phyloP scores from a whole-genome alignment of 2,113 vertebrate species.

The Pantherophis guttatus region DNA sequence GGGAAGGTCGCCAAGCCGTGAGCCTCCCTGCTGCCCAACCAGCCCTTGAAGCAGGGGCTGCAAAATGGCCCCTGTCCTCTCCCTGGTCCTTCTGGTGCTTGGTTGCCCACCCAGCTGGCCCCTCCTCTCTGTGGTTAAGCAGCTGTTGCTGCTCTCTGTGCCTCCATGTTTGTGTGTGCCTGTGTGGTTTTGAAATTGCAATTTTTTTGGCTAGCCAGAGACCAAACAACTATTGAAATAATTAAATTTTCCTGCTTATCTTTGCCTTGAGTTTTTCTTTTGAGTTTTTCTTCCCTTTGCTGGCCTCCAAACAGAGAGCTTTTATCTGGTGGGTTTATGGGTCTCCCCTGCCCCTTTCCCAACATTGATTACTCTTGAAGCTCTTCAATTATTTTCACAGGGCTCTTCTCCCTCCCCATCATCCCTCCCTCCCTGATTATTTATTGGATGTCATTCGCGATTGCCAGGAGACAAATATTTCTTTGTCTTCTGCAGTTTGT shows the following conservation, averaged over 20 bases:
- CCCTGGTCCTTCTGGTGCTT: conserved; percentile 37
- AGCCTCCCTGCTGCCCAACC: no score
- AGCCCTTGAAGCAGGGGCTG: neutral
- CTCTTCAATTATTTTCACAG: fast-evolving
- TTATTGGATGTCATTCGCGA: neutral
- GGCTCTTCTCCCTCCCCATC: neutral
- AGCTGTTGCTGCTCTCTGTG: neutral
- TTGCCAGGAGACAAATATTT: no score
- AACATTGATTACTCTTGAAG: neutral
- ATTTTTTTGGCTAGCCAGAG: neutral
- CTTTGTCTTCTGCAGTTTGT: neutral
- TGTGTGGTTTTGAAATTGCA: conserved; percentile 5
- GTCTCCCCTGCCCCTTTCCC: neutral
- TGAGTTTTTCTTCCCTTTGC: neutral
- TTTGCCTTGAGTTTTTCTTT: neutral
- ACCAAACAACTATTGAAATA: fast-evolving
- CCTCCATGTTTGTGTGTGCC: neutral
- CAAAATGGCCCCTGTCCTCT: neutral
- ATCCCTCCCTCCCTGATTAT: neutral
- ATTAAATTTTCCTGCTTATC: conserved; percentile 14
- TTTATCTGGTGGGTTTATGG: fast-evolving
- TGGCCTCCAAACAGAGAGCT: neutral
- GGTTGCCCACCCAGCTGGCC: conserved; percentile 37
- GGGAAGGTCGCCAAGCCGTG: no score
- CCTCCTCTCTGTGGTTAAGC: conserved; percentile 26